These are phyloP conservation scores for Icerya purchasi DNA, from an alignment of 2,888 invertebrate genomes.

Conservation along the genomic window DNA sequence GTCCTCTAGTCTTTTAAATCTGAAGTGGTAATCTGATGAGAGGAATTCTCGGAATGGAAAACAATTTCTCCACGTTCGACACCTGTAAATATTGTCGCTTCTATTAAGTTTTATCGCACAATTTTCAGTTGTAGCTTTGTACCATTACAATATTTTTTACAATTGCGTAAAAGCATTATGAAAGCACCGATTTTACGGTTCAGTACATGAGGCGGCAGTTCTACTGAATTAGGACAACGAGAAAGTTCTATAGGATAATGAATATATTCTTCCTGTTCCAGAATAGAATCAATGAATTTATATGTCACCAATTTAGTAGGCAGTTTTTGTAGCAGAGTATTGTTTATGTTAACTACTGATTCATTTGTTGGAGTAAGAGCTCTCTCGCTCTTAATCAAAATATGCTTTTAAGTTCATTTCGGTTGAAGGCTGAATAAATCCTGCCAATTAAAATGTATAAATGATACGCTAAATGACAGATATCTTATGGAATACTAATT, in stretches of 20 bases:
- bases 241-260: slow-evolving; percentile 6
- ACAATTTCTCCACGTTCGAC: slow-evolving; percentile 14
- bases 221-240: neutral
- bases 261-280: slow-evolving; percentile 1
- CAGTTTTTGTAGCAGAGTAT: too few relatives aligned
- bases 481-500: too few relatives aligned
- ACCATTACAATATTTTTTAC: slow-evolving; percentile 9
- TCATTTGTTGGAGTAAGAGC: too few relatives aligned
- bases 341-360: too few relatives aligned
- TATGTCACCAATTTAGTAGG: too few relatives aligned
- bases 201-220: slow-evolving; percentile 9
- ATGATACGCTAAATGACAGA: too few relatives aligned
- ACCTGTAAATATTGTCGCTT: slow-evolving; percentile 7
- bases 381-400: too few relatives aligned
- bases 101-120: slow-evolving; percentile 3
- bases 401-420: too few relatives aligned
- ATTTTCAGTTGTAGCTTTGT: slow-evolving; percentile 4
- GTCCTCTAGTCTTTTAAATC: too few relatives aligned
- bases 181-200: slow-evolving; percentile 8
- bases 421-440: too few relatives aligned
- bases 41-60: slow-evolving; percentile 19
- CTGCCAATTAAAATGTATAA: too few relatives aligned
- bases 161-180: slow-evolving; percentile 5
- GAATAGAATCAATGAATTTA: neutral
- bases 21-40: slow-evolving; percentile 17